Base-by-base conservation (phyloP, 92 coral and sea anemone genomes). In the Nematostella vectensis region DNA sequence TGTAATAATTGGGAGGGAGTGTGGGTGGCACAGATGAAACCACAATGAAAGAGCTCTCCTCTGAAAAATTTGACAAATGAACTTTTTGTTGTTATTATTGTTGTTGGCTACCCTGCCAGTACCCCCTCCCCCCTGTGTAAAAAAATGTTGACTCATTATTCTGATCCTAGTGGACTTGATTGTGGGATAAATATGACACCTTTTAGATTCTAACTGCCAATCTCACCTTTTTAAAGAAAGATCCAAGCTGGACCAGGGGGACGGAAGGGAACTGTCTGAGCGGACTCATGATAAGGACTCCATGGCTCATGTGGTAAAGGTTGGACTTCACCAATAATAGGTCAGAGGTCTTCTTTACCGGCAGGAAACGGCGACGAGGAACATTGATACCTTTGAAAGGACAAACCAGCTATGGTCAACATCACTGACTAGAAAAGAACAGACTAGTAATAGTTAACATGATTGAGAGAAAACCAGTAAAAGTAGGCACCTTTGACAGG, bases 281-380 rank as follows among this genome's bases (percentile, higher is more conserved):
- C 1, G 95, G 96, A 44, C 77, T 91, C 98, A 86, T 81, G 27
- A 57, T 59, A 20, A 91, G 73, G 18, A 77, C 61, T 21, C 98
- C 98, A 22, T 91, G 91, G 18, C 77, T 55, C 88, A 88, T 85
- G 45, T 59, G 78, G 51, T 91, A 91, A 48, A 91, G 70, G 58
- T 91, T 91, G 3, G 98, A 91, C 83, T 77, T 91, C 29, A 78
- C 86, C 25, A 91, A 70, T 70, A 91, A 55, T 28, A 91, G 75
- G 54, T 91, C 98, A 9, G 98, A 91, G 30, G 89, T 85, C 54
- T 85, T 81, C 65, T 91, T 91, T 11, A 91, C 98, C 3, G 98
- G 98, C 37, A 91, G 95, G 62, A 91, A 91, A 40, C 98, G 94
- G 57, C 95, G 81, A 0, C 98, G 91, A n/a, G 98, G 98, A 24